Base-by-base conservation (phyloP, 2,888 invertebrate species). In the Arge pagana region DNA sequence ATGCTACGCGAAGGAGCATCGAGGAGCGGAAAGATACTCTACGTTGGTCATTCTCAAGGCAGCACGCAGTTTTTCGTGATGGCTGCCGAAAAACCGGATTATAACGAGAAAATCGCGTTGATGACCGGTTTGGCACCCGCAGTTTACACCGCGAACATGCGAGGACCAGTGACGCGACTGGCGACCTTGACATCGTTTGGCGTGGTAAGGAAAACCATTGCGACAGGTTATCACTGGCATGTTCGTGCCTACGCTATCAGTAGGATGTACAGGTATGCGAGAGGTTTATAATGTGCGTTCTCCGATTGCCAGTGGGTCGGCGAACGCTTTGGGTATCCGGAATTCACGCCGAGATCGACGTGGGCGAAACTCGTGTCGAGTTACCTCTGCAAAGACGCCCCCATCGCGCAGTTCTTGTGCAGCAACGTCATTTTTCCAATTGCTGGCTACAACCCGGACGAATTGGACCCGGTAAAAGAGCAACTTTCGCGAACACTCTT, bases 21-120 rank as follows among this genome's bases (percentile, higher is more conserved):
- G 1, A 68, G 74, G 3, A 68, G 70, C 13, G 50, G 68, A n/a
- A 67, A 73, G 40, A 55, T 85, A 1, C 72, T 75, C 43, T 84
- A 82, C 67, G 69, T 83, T 21, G 84, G 83, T 5, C 83, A 84
- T 66, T 83, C 82, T 1, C 82, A 83, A 69, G 83, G 83, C 21
- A 78, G 79, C 13, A 74, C 77, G 11, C 70, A 72, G 28, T 77
- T 77, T 53, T 76, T 70, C 62, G 76, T 77, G 50, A 67, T 71
- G 68, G 63, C 73, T 64, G 72, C 77, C 7, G 57, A 67, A 40
- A 65, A 55, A 39, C 74, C 75, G 7, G 61, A 65, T 7, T 76
- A 76, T 56, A 76, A 76, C 52, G 48, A 54, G 19, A 76, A 73
- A 59, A 65, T 76, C 37, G 60, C 62, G 6, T 58, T 73, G 19